A percentile compares a stretch with the other conserved stretches of the same genome.
phyloP scores from a whole-genome alignment of 2,888 invertebrate genomes.

The Ptycholaimellus sp. region DNA sequence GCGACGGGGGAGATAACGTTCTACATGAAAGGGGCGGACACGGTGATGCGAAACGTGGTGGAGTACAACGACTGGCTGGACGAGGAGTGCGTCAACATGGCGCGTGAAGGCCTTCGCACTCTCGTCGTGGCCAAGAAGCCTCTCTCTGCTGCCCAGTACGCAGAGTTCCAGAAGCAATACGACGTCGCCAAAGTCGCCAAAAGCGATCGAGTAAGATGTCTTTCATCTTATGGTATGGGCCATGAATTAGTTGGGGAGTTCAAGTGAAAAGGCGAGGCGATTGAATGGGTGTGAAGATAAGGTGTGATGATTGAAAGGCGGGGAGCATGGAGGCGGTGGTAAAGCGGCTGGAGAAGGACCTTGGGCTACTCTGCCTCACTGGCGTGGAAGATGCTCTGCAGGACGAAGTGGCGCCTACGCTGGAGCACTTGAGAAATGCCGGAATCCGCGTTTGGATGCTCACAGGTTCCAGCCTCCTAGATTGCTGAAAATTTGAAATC shows the following conservation, averaged over 20 bases:
- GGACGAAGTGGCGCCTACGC: slow-evolving; percentile 41
- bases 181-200: slow-evolving; percentile 37
- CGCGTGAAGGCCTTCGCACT: slow-evolving; percentile 43
- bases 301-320: too few relatives aligned
- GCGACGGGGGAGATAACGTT: slow-evolving; percentile 62
- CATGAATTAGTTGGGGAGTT: too few relatives aligned
- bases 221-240: too few relatives aligned
- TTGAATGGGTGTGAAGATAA: too few relatives aligned
- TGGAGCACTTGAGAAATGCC: slow-evolving; percentile 43
- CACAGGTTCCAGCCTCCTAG: slow-evolving; percentile 28
- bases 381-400: slow-evolving; percentile 46
- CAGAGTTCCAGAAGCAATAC: slow-evolving; percentile 33
- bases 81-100: slow-evolving; percentile 72
- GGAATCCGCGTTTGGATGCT: slow-evolving; percentile 45
- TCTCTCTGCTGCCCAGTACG: slow-evolving; percentile 40
- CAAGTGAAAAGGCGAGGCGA: too few relatives aligned
- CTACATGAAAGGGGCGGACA: slow-evolving; percentile 87
- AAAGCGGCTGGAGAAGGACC: slow-evolving; percentile 59
- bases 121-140: slow-evolving; percentile 45
- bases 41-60: slow-evolving; percentile 61
- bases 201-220: not conserved
- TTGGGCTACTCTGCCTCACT: slow-evolving; percentile 43
- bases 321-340: slow-evolving; percentile 57
- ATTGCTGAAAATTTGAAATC: not conserved
- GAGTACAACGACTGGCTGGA: slow-evolving; percentile 75